Percentiles rank a stretch among this genome's conserved stretches.
These are phyloP conservation scores for Bubalus kerabau DNA, from an alignment of 2,113 vertebrate genomes.

Conservation along the genomic window DNA sequence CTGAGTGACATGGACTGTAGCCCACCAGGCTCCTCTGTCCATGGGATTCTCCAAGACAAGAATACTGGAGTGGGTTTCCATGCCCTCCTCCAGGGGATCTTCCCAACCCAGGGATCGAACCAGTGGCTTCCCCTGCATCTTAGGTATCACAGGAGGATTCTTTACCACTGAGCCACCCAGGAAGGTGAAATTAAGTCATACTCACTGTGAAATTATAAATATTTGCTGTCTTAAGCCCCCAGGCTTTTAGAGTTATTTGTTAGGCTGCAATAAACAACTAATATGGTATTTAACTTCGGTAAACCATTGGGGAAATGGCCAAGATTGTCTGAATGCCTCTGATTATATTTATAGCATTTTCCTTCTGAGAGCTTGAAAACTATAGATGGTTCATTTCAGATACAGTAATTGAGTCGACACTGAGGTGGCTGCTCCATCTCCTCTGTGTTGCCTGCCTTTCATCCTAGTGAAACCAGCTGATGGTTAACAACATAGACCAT, in stretches of 20 bases:
- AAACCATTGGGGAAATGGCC: background rate
- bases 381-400: background rate
- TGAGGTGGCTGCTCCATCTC: background rate
- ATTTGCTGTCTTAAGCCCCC: background rate
- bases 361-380: background rate
- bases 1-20: background rate
- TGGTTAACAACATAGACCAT: background rate
- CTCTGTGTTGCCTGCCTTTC: background rate
- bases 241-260: background rate
- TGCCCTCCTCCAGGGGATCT: background rate
- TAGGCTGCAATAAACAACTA: background rate
- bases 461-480: background rate
- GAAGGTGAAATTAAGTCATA: background rate
- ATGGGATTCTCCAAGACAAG: background rate
- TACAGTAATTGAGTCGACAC: background rate
- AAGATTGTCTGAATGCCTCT: background rate
- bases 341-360: background rate
- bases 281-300: background rate
- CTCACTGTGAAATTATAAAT: background rate
- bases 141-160: background rate
- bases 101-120: accelerated
- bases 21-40: background rate
- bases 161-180: background rate
- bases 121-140: background rate
- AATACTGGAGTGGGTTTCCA: background rate